A percentile compares a stretch with the other conserved stretches of the same genome.
phyloP scores from a whole-genome alignment of 2,797 vertebrate species.

The Lepilemur septentrionalis region DNA sequence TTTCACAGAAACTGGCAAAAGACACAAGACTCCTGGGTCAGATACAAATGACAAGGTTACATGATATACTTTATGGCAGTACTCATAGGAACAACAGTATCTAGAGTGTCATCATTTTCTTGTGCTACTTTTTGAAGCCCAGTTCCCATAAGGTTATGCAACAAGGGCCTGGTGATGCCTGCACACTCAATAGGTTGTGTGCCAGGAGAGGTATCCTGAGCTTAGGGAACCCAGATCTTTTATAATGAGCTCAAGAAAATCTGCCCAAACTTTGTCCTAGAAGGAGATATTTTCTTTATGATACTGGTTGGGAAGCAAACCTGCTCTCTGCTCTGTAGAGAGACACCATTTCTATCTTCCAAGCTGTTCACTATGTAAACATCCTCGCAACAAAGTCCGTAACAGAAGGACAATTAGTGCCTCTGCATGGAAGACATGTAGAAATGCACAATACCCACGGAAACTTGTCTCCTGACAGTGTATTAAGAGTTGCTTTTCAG shows the following conservation, averaged over 20 bases:
- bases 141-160: neutral
- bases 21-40: neutral
- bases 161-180: neutral
- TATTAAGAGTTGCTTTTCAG: neutral
- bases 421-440: neutral
- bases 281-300: neutral
- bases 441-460: neutral
- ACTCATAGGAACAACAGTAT: neutral
- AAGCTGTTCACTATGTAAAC: neutral
- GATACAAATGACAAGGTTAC: neutral
- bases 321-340: neutral
- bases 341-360: neutral
- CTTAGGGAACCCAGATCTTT: neutral
- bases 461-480: neutral
- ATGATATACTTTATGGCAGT: neutral
- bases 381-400: neutral
- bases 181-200: neutral
- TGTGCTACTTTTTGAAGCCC: neutral
- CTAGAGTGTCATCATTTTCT: neutral
- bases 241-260: neutral
- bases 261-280: neutral
- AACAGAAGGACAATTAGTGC: neutral
- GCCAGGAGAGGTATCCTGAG: neutral
- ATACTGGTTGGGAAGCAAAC: neutral
- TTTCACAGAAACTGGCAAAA: neutral